Percentiles rank a stretch among this genome's conserved stretches.
Evolutionary conservation across 2,797 vertebrate genomes (phyloP).

Genomic region (Cryptoprocta ferox): DNA sequence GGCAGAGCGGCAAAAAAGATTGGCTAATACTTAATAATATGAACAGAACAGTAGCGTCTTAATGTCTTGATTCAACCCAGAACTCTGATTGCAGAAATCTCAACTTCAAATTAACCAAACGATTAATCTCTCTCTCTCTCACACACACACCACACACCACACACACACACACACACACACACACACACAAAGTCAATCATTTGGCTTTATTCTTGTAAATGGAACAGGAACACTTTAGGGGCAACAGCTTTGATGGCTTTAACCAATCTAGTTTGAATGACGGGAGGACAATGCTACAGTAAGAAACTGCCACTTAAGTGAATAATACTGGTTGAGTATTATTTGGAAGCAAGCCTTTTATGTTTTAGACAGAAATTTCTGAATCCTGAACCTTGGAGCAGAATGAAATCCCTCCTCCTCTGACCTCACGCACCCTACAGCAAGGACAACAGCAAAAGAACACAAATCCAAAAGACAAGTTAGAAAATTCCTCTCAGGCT

Average conservation of each 20-base stretch:
- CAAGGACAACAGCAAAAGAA: constrained; percentile 21
- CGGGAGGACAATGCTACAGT: constrained; percentile 12
- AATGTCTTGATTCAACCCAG: neutral
- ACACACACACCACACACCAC: too few species aligned
- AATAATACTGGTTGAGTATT: constrained; percentile 22
- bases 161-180: neutral
- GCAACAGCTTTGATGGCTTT: constrained; percentile 40
- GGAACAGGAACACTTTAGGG: constrained; percentile 8
- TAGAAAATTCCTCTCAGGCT: neutral
- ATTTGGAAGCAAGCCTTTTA: constrained; percentile 40
- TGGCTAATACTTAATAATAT: neutral
- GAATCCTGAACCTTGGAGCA: constrained; percentile 7
- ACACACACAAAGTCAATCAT: neutral
- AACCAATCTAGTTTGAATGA: constrained; percentile 23
- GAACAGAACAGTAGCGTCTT: neutral
- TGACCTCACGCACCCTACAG: neutral
- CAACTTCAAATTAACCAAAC: neutral
- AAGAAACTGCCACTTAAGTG: constrained; percentile 53
- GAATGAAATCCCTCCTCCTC: constrained; percentile 20
- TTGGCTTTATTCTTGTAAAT: constrained; percentile 39
- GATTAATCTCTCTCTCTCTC: neutral
- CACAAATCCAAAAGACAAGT: neutral
- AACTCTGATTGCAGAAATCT: constrained; percentile 35
- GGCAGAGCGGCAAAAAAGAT: neutral
- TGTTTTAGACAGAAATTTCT: constrained; percentile 49